These are phyloP conservation scores for Girardinichthys multiradiatus DNA, from an alignment of 2,113 vertebrate species.

Conservation along the genomic window DNA sequence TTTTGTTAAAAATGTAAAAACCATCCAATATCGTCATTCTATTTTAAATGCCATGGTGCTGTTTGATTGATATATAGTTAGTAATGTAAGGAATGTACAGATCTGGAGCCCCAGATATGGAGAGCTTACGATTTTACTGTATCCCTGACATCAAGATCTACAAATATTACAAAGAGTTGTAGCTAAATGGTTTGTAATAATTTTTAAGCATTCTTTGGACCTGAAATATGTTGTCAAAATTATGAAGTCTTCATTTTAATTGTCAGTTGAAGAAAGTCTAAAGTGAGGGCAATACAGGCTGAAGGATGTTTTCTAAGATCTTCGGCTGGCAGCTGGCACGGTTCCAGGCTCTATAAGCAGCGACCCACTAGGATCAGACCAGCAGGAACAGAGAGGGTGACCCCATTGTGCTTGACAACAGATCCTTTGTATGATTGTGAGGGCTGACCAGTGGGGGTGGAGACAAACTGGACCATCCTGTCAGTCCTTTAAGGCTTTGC, in stretches of 20 bases:
- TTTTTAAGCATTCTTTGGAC: not conserved
- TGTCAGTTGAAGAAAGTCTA: not conserved
- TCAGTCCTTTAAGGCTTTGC: constrained; percentile 51
- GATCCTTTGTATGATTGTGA: constrained; percentile 66
- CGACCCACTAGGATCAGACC: constrained; percentile 70
- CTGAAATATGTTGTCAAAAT: not conserved
- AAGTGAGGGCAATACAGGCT: constrained; percentile 5
- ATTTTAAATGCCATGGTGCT: no score
- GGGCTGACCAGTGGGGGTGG: constrained; percentile 61
- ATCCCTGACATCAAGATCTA: not conserved
- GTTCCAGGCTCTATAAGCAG: constrained; percentile 44
- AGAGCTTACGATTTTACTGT: not conserved
- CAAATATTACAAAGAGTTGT: not conserved
- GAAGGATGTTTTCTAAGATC: constrained; percentile 47
- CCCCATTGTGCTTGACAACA: constrained; percentile 79
- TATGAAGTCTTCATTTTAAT: not conserved
- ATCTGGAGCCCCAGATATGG: not conserved
- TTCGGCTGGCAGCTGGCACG: constrained; percentile 39
- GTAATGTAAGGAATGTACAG: not conserved
- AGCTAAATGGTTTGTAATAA: not conserved
- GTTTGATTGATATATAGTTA: not conserved
- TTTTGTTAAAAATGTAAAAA: no score
- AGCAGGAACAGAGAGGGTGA: constrained; percentile 70
- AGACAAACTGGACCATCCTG: constrained; percentile 65
- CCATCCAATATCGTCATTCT: no score